phyloP scores from a whole-genome alignment of 2,113 vertebrate genomes.

The Bufo gargarizans region DNA sequence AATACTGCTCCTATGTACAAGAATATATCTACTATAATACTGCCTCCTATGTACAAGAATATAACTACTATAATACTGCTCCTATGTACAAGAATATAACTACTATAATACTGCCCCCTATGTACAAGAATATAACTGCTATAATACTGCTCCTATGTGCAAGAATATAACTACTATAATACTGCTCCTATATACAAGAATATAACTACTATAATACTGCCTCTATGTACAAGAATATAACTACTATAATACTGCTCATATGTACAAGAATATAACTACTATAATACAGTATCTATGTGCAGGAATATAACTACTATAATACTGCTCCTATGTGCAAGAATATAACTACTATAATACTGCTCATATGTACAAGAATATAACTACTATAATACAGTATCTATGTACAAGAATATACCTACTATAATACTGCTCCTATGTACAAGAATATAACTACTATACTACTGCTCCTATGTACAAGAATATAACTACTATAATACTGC shows the following conservation, averaged over 20 bases:
- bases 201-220: slow-evolving; percentile 13
- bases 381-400: too few relatives aligned
- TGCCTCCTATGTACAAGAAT: not conserved
- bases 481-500: too few relatives aligned
- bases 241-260: not conserved
- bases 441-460: too few relatives aligned
- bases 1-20: too few relatives aligned
- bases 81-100: too few relatives aligned
- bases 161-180: slow-evolving; percentile 1
- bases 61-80: not conserved
- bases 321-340: too few relatives aligned
- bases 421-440: too few relatives aligned
- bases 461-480: too few relatives aligned
- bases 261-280: not conserved
- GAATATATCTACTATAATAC: slow-evolving; percentile 2
- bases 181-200: not conserved
- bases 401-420: too few relatives aligned
- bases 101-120: not conserved
- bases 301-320: not conserved
- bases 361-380: too few relatives aligned
- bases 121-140: slow-evolving; percentile 1
- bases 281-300: not conserved
- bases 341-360: too few relatives aligned
- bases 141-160: not conserved
- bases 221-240: slow-evolving; percentile 4